phyloP scores from a whole-genome alignment of 2,113 vertebrate species.

The Bucco capensis region DNA sequence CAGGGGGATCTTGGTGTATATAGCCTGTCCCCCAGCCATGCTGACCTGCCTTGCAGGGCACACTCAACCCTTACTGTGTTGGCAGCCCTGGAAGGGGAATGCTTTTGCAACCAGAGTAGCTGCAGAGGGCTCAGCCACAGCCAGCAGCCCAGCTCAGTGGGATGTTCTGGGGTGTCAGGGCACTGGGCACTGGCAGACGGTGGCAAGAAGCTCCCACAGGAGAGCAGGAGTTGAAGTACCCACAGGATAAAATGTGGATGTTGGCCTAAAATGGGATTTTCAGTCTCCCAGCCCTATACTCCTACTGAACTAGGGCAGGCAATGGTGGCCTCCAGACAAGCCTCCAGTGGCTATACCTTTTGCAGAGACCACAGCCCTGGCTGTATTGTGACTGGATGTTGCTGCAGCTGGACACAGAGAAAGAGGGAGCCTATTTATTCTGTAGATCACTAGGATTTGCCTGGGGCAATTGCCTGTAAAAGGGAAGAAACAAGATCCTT shows the following conservation, averaged over 20 bases:
- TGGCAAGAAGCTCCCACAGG: neutral
- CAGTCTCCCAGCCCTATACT: neutral
- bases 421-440: neutral
- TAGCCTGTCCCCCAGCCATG: accelerated
- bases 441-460: neutral
- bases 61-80: accelerated
- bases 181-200: accelerated
- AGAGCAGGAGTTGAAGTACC: neutral
- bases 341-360: neutral
- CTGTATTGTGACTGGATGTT: neutral
- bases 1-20: neutral
- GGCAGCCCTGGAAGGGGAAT: neutral
- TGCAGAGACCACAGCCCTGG: accelerated
- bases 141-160: neutral
- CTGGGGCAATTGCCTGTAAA: neutral
- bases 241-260: neutral
- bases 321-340: neutral
- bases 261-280: neutral
- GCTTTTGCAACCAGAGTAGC: neutral
- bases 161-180: accelerated
- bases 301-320: neutral
- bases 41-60: neutral
- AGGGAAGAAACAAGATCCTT: constrained; percentile 4
- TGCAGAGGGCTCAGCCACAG: accelerated
- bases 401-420: constrained; percentile 1